phyloP scores from a whole-genome alignment of 2,797 vertebrate genomes.

The Malurus leucopterus region DNA sequence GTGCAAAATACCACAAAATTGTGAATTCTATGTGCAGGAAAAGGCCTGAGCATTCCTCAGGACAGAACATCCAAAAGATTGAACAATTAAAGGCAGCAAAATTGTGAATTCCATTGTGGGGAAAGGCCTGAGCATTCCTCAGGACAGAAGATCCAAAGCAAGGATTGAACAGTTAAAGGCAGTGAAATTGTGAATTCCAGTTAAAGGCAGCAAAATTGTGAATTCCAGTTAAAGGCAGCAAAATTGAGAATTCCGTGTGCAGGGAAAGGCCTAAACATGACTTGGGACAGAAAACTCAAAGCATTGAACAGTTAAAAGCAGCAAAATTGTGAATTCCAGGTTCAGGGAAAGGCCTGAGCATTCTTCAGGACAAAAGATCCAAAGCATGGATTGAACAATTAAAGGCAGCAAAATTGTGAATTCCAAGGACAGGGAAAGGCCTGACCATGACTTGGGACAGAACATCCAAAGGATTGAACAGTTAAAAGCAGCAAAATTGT shows the following conservation, averaged over 20 bases:
- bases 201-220: neutral
- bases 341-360: too few species aligned
- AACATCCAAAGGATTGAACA: too few species aligned
- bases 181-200: neutral
- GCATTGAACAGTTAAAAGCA: too few species aligned
- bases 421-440: too few species aligned
- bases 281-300: too few species aligned
- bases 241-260: neutral
- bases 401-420: too few species aligned
- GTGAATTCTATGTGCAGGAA: neutral
- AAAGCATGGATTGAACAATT: too few species aligned
- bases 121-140: neutral
- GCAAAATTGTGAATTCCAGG: too few species aligned
- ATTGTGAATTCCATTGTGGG: neutral
- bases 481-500: too few species aligned
- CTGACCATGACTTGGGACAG: too few species aligned
- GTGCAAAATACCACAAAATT: neutral
- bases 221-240: neutral
- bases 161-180: neutral
- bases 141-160: neutral
- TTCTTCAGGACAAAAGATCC: too few species aligned
- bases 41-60: neutral
- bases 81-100: neutral
- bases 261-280: too few species aligned
- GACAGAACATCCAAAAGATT: neutral